Conservation (phyloP, 2,113 vertebrate species). For the Geococcyx californianus region DNA sequence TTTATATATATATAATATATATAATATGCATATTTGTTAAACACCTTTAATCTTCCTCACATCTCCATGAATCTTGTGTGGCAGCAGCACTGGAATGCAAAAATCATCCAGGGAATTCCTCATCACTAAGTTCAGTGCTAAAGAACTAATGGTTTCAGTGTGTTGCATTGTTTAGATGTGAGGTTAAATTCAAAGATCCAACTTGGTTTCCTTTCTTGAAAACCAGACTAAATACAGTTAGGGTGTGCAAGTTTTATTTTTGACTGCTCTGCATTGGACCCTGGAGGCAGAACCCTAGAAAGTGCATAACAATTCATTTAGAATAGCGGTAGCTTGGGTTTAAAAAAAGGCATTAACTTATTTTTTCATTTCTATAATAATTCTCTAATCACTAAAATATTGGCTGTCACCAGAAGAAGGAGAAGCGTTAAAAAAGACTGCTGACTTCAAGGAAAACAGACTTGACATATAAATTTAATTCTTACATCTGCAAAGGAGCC, state of each 20-base stretch:
- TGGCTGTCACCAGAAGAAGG: background rate
- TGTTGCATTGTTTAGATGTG: background rate
- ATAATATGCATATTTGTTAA: constrained; percentile 20
- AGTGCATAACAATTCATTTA: background rate
- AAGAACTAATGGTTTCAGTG: constrained; percentile 50
- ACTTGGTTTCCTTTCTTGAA: background rate
- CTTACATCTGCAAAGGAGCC: background rate
- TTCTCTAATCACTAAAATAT: background rate
- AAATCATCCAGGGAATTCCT: constrained; percentile 65
- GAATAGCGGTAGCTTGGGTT: background rate
- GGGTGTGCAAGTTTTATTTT: background rate
- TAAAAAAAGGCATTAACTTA: background rate
- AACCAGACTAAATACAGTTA: background rate
- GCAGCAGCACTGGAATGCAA: constrained; percentile 65
- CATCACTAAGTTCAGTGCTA: constrained; percentile 32
- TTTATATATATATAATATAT: background rate
- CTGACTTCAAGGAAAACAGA: background rate
- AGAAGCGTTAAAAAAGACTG: background rate
- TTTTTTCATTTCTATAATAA: background rate
- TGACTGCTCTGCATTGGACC: background rate
- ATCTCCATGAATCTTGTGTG: constrained; percentile 2
- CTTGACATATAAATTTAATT: background rate
- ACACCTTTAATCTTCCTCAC: constrained; percentile 44
- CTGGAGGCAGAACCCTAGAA: background rate
- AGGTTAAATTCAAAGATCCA: constrained; percentile 9